Conservation (phyloP, 2,797 vertebrate genomes). For the Neosalanx taihuensis region DNA sequence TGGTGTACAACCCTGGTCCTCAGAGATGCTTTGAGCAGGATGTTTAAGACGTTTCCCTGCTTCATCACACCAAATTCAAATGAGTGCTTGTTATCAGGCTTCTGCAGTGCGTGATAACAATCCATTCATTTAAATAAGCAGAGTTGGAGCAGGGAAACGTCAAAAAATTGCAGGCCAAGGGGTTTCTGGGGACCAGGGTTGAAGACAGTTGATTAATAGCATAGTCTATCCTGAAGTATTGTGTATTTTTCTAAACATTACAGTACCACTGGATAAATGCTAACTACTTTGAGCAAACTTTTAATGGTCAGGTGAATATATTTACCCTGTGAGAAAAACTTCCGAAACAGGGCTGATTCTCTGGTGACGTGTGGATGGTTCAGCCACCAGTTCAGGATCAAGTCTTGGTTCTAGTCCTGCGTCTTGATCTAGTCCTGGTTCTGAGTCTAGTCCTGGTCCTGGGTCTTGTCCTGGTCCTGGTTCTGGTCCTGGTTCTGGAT, state of each 20-base stretch:
- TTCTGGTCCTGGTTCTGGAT: not conserved
- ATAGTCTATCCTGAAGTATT: not conserved
- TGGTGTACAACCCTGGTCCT: too few species aligned
- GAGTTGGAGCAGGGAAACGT: too few species aligned
- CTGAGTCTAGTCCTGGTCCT: not conserved
- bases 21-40: too few species aligned
- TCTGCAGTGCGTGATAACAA: not conserved
- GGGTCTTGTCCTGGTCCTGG: not conserved
- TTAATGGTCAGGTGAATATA: not conserved
- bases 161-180: too few species aligned
- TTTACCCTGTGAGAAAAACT: slow-evolving; percentile 52
- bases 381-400: slow-evolving; percentile 33
- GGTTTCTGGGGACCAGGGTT: too few species aligned
- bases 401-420: not conserved
- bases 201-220: too few species aligned
- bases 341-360: slow-evolving; percentile 34
- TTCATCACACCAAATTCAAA: too few species aligned
- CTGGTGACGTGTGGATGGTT: slow-evolving; percentile 26
- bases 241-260: not conserved
- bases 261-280: too few species aligned
- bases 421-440: not conserved
- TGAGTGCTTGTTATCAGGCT: too few species aligned
- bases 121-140: too few species aligned
- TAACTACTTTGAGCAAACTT: too few species aligned
- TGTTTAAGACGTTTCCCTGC: too few species aligned